Evolutionary conservation across 2,113 vertebrate genomes (phyloP), one percentile per base, ranked within the genome.

Genomic region (Coryphaenoides rupestris): DNA sequence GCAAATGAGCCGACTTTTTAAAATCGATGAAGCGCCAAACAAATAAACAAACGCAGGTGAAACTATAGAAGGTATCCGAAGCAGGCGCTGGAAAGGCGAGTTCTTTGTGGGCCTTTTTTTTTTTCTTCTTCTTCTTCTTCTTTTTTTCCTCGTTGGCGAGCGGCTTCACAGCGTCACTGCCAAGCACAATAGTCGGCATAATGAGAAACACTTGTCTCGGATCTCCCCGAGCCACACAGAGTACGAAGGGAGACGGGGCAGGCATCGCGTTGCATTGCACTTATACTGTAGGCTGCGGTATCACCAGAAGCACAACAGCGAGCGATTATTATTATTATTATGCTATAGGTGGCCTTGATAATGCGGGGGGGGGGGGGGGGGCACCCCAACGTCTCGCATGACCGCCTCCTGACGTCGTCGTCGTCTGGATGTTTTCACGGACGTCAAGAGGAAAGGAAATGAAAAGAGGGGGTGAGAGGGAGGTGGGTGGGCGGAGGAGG

Each of bases 41-140:
- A n/a, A n/a, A n/a, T 74, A 82, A 76, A 66, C 69, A 73, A 79
- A 78, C 75, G 66, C 82, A 88, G 86, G 87, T 87, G 84, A 85
- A 88, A 82, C 81, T 81, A 86, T 83, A 89, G 83, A 82, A 81
- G 82, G 81, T 80, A 82, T 83, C 86, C 76, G 75, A 84, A 85
- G 75, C 77, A 79, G 75, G 84, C 77, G 62, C 24, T 86, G 80
- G 80, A 80, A 71, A 84, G 84, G 73, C 78, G 76, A 82, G n/a
- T 85, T 87, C 70, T 72, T 70, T 58, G 66, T 67, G 85, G 86
- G n/a, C n/a, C n/a, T n/a, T n/a, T n/a, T n/a, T n/a, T n/a, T n/a
- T n/a, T n/a, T n/a, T n/a, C n/a, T n/a, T n/a, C n/a, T n/a, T n/a
- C n/a, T n/a, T n/a, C n/a, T n/a, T n/a, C 10, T 33, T 33, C 6